These are phyloP conservation scores for Fukomys damarensis DNA, from an alignment of 2,113 vertebrate species.

Conservation along the genomic window DNA sequence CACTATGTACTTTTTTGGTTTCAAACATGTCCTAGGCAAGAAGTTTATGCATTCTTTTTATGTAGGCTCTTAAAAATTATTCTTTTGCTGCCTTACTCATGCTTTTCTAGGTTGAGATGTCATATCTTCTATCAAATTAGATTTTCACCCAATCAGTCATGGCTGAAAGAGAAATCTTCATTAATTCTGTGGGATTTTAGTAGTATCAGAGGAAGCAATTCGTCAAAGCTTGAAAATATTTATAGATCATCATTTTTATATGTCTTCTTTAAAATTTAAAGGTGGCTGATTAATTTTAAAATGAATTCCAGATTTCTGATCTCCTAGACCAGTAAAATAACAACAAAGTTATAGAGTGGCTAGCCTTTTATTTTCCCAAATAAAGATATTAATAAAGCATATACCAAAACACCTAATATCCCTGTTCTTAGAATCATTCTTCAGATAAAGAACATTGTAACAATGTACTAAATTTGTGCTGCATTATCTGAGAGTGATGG, in stretches of 20 bases:
- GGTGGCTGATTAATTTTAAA: background rate
- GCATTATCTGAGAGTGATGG: background rate
- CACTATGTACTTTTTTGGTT: background rate
- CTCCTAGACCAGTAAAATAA: background rate
- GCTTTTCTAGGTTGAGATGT: background rate
- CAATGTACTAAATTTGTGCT: background rate
- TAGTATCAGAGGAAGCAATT: background rate
- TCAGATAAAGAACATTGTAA: background rate
- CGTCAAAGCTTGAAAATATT: background rate
- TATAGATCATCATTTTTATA: background rate
- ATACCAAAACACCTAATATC: background rate
- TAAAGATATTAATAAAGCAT: background rate
- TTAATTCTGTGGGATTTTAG: background rate
- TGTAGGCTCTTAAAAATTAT: background rate
- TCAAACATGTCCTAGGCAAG: background rate
- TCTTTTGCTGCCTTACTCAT: background rate
- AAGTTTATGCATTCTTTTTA: background rate
- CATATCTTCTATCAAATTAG: background rate
- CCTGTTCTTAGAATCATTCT: background rate
- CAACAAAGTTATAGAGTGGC: background rate
- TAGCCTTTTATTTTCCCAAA: background rate
- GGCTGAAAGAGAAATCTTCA: background rate
- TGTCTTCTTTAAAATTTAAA: conserved; percentile 31
- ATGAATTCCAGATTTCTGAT: background rate
- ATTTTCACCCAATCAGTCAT: background rate